These are phyloP conservation scores for Lomographa bimaculata DNA, from an alignment of 2,888 invertebrate species.

Conservation along the genomic window DNA sequence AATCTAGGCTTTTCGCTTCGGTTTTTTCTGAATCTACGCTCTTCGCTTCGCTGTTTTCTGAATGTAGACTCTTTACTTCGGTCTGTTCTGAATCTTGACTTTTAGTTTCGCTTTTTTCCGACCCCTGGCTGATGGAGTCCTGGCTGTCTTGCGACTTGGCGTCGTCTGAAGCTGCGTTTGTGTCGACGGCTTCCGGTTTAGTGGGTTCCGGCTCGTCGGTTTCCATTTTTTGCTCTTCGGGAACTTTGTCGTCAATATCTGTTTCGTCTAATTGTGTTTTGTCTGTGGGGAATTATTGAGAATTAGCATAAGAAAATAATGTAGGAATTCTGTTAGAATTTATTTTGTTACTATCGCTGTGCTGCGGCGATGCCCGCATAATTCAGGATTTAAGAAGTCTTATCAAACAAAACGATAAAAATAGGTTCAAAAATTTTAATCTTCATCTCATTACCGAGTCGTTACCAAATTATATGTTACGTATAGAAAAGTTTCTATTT, in stretches of 20 bases:
- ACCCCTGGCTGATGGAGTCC: constrained; percentile 30
- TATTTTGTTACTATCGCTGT: no score
- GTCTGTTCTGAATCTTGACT: constrained; percentile 6
- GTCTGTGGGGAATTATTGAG: constrained; percentile 5
- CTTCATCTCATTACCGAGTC: no score
- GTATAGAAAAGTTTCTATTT: no score
- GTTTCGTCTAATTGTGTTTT: constrained; percentile 27
- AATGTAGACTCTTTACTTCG: constrained; percentile 26
- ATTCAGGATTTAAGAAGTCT: no score
- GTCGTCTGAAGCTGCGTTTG: constrained; percentile 54
- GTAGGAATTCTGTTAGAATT: no score
- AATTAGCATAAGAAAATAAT: neutral
- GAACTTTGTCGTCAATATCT: constrained; percentile 31
- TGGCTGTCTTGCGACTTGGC: constrained; percentile 38
- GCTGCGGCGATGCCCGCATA: no score
- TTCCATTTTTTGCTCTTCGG: constrained; percentile 37
- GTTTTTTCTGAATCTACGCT: constrained; percentile 5
- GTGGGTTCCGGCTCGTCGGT: constrained; percentile 39
- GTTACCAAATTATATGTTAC: no score
- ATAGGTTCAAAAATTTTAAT: no score
- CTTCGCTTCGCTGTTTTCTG: constrained; percentile 12
- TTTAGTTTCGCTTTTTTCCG: constrained; percentile 9
- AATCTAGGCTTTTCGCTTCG: constrained; percentile 6
- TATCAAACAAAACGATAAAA: no score
- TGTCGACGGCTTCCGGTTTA: constrained; percentile 60